A percentile compares a stretch with the other conserved stretches of the same genome.
Conservation (phyloP, 2,888 invertebrate genomes). For the Eristalinus sepulchralis region DNA sequence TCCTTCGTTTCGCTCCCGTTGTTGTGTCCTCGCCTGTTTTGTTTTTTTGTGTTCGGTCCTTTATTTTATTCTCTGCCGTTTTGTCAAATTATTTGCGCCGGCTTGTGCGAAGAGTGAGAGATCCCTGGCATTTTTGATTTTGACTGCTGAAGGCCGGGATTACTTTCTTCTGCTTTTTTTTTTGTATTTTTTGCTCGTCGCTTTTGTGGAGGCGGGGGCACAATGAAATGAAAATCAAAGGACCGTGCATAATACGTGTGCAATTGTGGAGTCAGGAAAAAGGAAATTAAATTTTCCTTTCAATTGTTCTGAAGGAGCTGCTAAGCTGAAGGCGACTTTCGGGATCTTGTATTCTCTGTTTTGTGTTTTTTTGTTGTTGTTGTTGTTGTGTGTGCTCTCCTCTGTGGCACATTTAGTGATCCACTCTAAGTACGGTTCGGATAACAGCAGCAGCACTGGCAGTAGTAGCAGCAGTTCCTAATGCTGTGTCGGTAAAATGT, state of each 20-base stretch:
- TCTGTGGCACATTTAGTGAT: background rate
- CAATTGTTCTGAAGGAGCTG: constrained; percentile 43
- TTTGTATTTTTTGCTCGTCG: too few relatives aligned
- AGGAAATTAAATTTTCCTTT: constrained; percentile 70
- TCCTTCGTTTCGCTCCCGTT: constrained; percentile 8
- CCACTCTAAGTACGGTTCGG: background rate
- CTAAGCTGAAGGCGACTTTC: constrained; percentile 5
- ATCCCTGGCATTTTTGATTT: constrained; percentile 55
- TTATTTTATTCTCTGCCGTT: constrained; percentile 1
- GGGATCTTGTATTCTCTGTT: background rate
- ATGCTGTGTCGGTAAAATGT: constrained; percentile 41
- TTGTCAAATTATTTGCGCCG: constrained; percentile 8
- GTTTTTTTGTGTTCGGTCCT: constrained; percentile 8
- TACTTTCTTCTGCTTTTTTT: constrained; percentile 9
- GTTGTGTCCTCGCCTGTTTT: background rate
- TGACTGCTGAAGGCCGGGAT: constrained; percentile 27
- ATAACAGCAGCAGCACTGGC: background rate
- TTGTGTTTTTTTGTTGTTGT: background rate
- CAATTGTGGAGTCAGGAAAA: constrained; percentile 54
- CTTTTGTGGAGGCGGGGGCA: background rate
- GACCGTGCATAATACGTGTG: constrained; percentile 62
- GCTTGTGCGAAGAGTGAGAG: background rate
- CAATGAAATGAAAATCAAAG: constrained; percentile 47
- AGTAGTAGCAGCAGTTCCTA: background rate
- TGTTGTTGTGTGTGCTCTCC: background rate